A percentile compares a stretch with the other conserved stretches of the same genome.
phyloP scores from a whole-genome alignment of 1,140 invertebrate species.

The Portunus trituberculatus region DNA sequence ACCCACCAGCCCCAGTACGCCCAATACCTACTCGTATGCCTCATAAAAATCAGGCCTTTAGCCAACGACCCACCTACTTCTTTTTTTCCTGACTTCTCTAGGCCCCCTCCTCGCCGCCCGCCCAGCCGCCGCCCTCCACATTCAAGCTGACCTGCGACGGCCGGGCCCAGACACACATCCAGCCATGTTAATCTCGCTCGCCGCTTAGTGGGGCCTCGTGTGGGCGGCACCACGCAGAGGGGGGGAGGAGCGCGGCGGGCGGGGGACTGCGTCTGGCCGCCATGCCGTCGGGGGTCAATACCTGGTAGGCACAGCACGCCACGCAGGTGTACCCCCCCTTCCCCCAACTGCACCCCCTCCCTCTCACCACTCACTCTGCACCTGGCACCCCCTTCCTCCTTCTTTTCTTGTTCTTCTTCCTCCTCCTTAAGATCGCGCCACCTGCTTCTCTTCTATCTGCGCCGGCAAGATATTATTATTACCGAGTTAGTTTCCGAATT shows the following conservation, averaged over 20 bases:
- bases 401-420: not conserved
- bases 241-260: not conserved
- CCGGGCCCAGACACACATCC: not conserved
- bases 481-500: not conserved
- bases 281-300: not conserved
- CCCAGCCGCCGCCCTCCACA: not conserved
- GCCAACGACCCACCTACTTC: not conserved
- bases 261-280: not conserved
- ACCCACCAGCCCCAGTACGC: not conserved
- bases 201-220: not conserved
- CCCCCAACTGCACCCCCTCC: not conserved
- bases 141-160: slow-evolving; percentile 37
- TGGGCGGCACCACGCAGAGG: not conserved
- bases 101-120: not conserved
- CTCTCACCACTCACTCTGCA: not conserved
- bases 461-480: not conserved
- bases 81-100: not conserved
- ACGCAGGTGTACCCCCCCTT: not conserved
- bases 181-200: not conserved
- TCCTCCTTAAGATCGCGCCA: not conserved
- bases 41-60: not conserved
- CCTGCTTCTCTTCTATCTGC: not conserved
- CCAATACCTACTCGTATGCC: not conserved
- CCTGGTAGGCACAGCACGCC: not conserved
- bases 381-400: not conserved